Conservation (phyloP, 2,888 invertebrate genomes). For the Chloromyia formosa region DNA sequence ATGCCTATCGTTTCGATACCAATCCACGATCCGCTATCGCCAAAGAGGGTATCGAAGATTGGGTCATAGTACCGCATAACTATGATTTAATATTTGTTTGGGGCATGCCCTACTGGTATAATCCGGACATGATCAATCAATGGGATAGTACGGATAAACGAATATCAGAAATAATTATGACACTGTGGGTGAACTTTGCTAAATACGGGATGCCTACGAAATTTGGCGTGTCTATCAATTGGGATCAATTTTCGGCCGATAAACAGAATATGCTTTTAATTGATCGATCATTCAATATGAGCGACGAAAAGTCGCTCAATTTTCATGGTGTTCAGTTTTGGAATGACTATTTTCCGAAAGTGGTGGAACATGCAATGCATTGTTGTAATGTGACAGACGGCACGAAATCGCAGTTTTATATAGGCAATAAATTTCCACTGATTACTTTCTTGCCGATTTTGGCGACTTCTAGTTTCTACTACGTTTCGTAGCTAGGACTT, state of each 20-base stretch:
- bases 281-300: constrained; percentile 81
- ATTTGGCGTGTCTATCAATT: constrained; percentile 76
- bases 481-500: neutral
- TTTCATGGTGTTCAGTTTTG: constrained; percentile 84
- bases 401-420: neutral
- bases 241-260: constrained; percentile 75
- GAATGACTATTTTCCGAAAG: constrained; percentile 84
- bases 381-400: constrained; percentile 73
- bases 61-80: constrained; percentile 84
- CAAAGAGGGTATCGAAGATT: constrained; percentile 74
- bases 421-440: neutral
- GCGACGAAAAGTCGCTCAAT: constrained; percentile 72
- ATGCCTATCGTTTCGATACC: constrained; percentile 79
- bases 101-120: constrained; percentile 79
- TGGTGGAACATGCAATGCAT: constrained; percentile 75
- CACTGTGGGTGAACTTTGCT: constrained; percentile 81
- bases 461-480: neutral
- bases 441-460: neutral
- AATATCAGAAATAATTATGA: constrained; percentile 82
- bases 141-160: constrained; percentile 84
- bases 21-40: constrained; percentile 74
- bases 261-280: constrained; percentile 78
- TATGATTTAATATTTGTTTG: constrained; percentile 84
- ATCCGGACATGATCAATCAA: constrained; percentile 68
- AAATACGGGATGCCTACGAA: constrained; percentile 77